Conservation (phyloP, 2,113 vertebrate genomes). For the Oenanthe oenanthe region DNA sequence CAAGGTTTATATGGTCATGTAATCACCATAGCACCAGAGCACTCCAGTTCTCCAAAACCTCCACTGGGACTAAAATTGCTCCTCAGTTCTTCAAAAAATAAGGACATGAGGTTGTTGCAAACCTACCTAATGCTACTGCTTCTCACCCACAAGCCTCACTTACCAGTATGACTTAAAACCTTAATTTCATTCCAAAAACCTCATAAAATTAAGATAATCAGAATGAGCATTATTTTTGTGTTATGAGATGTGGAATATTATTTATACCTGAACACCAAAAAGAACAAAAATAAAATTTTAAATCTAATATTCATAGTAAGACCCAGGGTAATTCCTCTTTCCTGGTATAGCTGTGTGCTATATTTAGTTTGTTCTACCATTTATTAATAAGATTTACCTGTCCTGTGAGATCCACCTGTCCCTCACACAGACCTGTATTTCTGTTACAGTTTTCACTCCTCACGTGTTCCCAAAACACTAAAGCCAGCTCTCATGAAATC, state of each 20-base stretch:
- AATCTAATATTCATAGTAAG: background rate
- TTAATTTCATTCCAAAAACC: background rate
- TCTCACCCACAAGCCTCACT: background rate
- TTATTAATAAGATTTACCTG: background rate
- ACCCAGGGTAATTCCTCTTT: fast-evolving
- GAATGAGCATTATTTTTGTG: background rate
- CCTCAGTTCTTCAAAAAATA: background rate
- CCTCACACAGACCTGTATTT: background rate
- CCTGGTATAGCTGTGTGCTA: background rate
- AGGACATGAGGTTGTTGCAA: background rate
- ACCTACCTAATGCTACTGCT: background rate
- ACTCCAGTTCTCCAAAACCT: background rate
- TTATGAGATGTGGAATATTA: background rate
- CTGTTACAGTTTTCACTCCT: fast-evolving
- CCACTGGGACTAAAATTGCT: background rate
- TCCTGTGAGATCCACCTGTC: background rate
- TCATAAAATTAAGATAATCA: background rate
- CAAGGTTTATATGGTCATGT: background rate
- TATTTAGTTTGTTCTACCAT: background rate
- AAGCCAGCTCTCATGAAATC: background rate
- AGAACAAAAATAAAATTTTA: background rate
- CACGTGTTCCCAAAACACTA: fast-evolving
- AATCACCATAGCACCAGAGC: background rate
- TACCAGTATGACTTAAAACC: background rate
- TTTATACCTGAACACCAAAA: background rate